These are phyloP conservation scores for Xylota segnis DNA, from an alignment of 2,888 invertebrate genomes.

Conservation along the genomic window DNA sequence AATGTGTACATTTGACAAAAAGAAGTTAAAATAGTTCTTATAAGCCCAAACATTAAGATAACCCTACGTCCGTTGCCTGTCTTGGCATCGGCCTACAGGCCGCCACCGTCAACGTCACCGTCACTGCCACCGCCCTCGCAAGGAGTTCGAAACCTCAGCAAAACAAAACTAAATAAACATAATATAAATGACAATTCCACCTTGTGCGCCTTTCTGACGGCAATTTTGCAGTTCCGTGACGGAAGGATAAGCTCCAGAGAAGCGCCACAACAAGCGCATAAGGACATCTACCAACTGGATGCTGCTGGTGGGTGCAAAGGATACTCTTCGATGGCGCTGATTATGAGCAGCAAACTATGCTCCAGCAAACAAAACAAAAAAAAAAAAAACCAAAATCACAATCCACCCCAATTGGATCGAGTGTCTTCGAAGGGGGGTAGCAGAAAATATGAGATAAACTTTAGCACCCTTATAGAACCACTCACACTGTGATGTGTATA, in stretches of 20 bases:
- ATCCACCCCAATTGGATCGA: slow-evolving; percentile 27
- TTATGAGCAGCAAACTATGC: slow-evolving; percentile 61
- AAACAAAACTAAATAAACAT: slow-evolving; percentile 51
- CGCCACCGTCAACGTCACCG: no score
- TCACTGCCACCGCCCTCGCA: background rate
- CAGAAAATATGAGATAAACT: slow-evolving; percentile 60
- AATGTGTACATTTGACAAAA: slow-evolving; percentile 58
- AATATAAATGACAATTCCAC: slow-evolving; percentile 69
- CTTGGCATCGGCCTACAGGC: slow-evolving; percentile 49
- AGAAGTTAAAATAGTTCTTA: slow-evolving; percentile 61
- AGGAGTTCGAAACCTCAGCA: slow-evolving; percentile 12
- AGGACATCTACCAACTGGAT: slow-evolving; percentile 28
- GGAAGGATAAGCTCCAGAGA: slow-evolving; percentile 66
- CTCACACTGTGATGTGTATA: slow-evolving; percentile 41
- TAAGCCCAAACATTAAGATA: slow-evolving; percentile 63
- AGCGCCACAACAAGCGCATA: slow-evolving; percentile 58
- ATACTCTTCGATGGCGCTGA: slow-evolving; percentile 31
- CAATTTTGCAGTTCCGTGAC: slow-evolving; percentile 67
- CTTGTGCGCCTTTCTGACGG: slow-evolving; percentile 75
- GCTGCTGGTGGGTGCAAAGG: slow-evolving; percentile 13
- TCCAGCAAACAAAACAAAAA: slow-evolving; percentile 25
- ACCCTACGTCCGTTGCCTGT: slow-evolving; percentile 52
- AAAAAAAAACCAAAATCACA: background rate
- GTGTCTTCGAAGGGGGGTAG: slow-evolving; percentile 38
- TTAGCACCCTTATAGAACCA: slow-evolving; percentile 47